Base-by-base conservation (phyloP, 2,113 vertebrate species). In the Urocolius indicus region DNA sequence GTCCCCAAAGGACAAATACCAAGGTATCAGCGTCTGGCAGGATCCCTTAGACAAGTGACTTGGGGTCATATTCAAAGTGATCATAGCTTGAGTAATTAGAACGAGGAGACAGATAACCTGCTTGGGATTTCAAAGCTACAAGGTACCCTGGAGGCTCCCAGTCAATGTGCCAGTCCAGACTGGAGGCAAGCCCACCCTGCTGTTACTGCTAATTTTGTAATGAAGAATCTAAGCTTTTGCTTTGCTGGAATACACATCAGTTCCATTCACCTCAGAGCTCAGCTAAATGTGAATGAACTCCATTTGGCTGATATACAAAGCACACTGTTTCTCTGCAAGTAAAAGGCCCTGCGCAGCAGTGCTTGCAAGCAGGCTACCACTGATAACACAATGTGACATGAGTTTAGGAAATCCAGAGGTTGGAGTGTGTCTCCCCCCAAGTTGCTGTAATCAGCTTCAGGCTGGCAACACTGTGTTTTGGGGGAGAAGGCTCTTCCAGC, bases 21-120 rank as follows among this genome's bases (percentile, higher is more conserved):
- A 94, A 88, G 75, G 75, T 82, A 83, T 38, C 82, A 46, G 87
- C 94, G 95, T 84, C 91, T 95, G 95, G 93, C 93, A 95, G 91
- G 89, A 91, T 83, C 84, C 72, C 78, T 75, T 26, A 71, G 59
- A 84, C 57, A 73, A 93, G 61, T 17, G 65, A 94, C 86, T 84
- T 74, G 61, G 46, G 83, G 85, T 91, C 72, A 93, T 43, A 77
- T 49, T 89, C 72, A 90, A 86, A 81, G 91, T 36, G 68, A 87
- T 91, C 89, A 65, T 27, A 84, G 96, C 65, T 84, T 90, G 73
- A 96, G 86, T 84, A 92, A 95, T 95, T 94, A 94, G 80, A 91
- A 79, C 94, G 81, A 84, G 76, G 83, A 94, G 51, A 81, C 83
- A 89, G 45, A 86, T 69, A 94, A 90, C 76, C 83, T 92, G 72